phyloP scores from a whole-genome alignment of 2,888 invertebrate species.

The Oasisia sp. region DNA sequence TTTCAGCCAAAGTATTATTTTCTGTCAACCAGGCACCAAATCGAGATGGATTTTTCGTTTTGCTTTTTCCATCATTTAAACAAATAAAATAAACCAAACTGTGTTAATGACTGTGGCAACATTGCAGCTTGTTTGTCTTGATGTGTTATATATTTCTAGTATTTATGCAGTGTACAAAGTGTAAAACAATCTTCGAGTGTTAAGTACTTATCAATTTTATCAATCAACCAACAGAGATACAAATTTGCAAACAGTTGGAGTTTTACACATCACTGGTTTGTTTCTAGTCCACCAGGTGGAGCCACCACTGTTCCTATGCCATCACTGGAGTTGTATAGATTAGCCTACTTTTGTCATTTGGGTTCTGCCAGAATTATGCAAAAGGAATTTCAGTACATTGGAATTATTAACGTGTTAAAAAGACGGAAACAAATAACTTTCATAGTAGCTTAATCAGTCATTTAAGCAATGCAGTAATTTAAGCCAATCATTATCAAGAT shows the following conservation, averaged over 20 bases:
- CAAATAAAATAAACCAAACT: neutral
- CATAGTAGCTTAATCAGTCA: neutral
- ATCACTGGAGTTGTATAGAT: neutral
- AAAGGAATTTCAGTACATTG: neutral
- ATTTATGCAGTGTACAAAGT: no score
- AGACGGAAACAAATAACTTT: neutral
- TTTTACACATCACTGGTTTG: neutral
- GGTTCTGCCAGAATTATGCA: neutral
- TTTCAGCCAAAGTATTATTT: neutral
- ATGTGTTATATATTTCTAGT: no score
- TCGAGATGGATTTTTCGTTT: neutral
- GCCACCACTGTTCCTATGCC: neutral
- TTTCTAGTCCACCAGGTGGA: neutral
- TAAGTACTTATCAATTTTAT: neutral
- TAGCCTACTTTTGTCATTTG: neutral
- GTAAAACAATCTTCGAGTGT: no score
- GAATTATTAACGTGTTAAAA: neutral
- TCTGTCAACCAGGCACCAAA: slow-evolving; percentile 20
- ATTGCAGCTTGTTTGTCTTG: no score
- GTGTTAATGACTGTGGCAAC: no score
- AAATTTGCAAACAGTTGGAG: neutral
- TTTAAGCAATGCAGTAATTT: neutral
- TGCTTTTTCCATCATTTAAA: neutral
- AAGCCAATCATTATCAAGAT: neutral
- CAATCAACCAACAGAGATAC: neutral